Base-by-base conservation (phyloP, 2,113 vertebrate species). In the Etia nguti region DNA sequence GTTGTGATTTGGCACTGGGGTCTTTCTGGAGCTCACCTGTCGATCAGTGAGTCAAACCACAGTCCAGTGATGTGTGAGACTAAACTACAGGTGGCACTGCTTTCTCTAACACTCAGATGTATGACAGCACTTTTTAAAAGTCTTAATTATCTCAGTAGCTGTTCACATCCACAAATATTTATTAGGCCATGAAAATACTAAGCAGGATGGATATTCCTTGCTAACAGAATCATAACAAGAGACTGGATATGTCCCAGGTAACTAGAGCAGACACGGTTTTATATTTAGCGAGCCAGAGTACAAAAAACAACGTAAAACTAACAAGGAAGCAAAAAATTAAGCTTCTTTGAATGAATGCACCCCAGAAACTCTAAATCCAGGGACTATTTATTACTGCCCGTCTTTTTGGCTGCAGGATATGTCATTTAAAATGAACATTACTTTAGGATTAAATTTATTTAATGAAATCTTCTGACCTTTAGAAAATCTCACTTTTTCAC, bases 121-220 rank as follows among this genome's bases (percentile, higher is more conserved):
- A 70, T 48, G 56, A 1, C 24, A 22, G 38, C 70, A 41, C 9
- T 18, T 38, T 16, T 82, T 57, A 68, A 55, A 60, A 70, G 26
- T 26, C 65, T 52, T 84, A 55, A 89, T 87, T 73, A 73, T 80
- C 82, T 83, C 26, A 50, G 79, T 83, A 83, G 84, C 56, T 26
- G 46, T 55, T 86, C 5, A 52, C 79, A 57, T 90, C 60, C 62
- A 73, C 83, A 88, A 84, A 90, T 84, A 88, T 93, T 88, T 81
- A 84, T 80, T 56, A 31, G 18, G 38, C 55, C 13, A 68, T 86
- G 46, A 83, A 85, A 36, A 55, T 5, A 15, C 50, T 60, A 65
- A 59, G 84, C 79, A 85, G 55, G n/a, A 82, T 31, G 84, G 59
- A 8, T 38, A 22, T 81, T 82, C 38, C 77, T 86, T 75, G 50